A percentile compares a stretch with the other conserved stretches of the same genome.
phyloP scores from a whole-genome alignment of 2,888 invertebrate species.

The Leptothorax acervorum region DNA sequence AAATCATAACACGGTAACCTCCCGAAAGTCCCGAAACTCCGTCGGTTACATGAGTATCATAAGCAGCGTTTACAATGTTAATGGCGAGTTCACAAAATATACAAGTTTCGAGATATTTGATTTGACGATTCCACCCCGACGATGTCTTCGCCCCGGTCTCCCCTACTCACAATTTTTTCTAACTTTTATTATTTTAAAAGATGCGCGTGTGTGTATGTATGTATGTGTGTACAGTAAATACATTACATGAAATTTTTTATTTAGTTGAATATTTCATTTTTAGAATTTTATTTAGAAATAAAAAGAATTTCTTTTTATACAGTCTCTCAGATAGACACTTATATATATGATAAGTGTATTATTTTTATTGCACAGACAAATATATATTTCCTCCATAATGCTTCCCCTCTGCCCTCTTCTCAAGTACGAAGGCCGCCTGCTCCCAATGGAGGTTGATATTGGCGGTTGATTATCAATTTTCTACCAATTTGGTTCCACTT shows the following conservation, averaged over 20 bases:
- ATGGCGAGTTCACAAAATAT: no score
- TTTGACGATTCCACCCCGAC: no score
- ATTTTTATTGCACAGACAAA: slow-evolving; percentile 52
- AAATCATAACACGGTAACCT: no score
- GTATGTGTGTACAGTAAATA: not conserved
- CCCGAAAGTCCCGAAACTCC: no score
- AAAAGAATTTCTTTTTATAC: not conserved
- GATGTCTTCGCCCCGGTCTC: no score
- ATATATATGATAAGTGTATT: not conserved
- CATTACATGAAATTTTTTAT: not conserved
- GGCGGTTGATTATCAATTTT: slow-evolving; percentile 85
- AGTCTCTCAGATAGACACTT: not conserved
- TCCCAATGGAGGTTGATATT: slow-evolving; percentile 80
- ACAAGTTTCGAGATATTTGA: no score
- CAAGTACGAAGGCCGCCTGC: slow-evolving; percentile 59
- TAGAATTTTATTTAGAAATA: not conserved
- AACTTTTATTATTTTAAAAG: slow-evolving; percentile 10
- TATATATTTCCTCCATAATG: slow-evolving; percentile 54
- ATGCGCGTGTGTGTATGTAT: not conserved
- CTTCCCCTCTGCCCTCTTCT: slow-evolving; percentile 52
- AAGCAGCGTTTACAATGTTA: no score
- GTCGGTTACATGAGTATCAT: no score
- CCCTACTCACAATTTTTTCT: not conserved
- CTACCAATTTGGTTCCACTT: slow-evolving; percentile 85
- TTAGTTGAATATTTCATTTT: not conserved